phyloP scores from a whole-genome alignment of 2,797 vertebrate genomes.

The Lutjanus campechanus region DNA sequence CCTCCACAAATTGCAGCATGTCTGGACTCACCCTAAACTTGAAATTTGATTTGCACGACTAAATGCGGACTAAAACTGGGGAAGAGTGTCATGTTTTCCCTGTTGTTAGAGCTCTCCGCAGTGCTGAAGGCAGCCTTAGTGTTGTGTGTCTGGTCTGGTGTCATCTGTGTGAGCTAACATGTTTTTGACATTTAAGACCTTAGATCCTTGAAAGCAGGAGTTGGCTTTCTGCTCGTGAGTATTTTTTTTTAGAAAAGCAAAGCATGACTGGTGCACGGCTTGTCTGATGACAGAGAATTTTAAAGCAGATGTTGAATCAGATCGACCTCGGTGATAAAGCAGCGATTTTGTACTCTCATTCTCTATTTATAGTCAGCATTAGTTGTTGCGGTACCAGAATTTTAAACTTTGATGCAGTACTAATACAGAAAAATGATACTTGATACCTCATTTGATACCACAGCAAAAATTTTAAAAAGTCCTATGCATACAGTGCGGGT shows the following conservation, averaged over 20 bases:
- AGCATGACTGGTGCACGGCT: background rate
- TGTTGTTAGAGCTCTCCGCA: background rate
- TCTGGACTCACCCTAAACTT: conserved; percentile 13
- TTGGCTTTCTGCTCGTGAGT: conserved; percentile 17
- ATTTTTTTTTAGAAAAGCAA: conserved; percentile 31
- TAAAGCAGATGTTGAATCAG: conserved; percentile 1
- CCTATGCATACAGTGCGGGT: no score
- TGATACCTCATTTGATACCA: no score
- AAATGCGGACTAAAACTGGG: conserved; percentile 17
- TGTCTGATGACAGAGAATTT: background rate
- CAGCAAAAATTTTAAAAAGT: no score
- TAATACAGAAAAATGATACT: no score
- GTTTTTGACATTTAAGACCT: conserved; percentile 64
- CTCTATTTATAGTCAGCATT: no score
- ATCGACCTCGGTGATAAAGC: background rate
- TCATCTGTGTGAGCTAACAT: conserved; percentile 44
- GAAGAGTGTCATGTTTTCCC: conserved; percentile 27
- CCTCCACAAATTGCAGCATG: conserved; percentile 15
- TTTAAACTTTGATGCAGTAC: no score
- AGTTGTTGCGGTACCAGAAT: no score
- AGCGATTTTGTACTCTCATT: conserved; percentile 1
- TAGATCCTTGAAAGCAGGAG: conserved; percentile 49
- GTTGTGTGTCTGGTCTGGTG: conserved; percentile 29
- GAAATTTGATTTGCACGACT: conserved; percentile 17
- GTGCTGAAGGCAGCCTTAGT: conserved; percentile 20